A percentile compares a stretch with the other conserved stretches of the same genome.
Conservation (phyloP, 2,797 vertebrate species). For the Rhinophrynus dorsalis region DNA sequence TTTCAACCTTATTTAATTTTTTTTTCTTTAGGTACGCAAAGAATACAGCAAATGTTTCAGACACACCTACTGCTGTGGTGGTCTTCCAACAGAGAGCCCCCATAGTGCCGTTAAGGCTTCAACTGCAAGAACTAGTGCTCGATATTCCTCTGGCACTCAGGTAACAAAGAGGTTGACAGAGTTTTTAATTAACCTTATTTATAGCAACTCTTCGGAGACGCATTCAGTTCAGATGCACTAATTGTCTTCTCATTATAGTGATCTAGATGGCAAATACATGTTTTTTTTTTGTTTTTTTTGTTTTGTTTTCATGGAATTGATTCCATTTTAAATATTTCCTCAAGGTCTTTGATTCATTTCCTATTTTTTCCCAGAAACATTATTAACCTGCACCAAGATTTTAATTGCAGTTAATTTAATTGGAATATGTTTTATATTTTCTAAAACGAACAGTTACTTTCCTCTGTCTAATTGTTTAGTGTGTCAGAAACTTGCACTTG, state of each 20-base stretch:
- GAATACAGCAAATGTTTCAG: constrained; percentile 97
- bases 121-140: constrained; percentile 90
- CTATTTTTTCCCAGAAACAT: not conserved
- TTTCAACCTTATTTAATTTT: not conserved
- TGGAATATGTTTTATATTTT: not conserved
- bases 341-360: constrained; percentile 27
- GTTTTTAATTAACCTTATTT: constrained; percentile 64
- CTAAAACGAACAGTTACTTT: not conserved
- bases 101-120: constrained; percentile 94
- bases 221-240: constrained; percentile 61
- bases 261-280: constrained; percentile 53
- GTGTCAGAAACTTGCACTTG: not conserved
- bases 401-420: constrained; percentile 4
- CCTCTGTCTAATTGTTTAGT: not conserved
- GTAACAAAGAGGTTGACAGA: constrained; percentile 72
- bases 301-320: constrained; percentile 29
- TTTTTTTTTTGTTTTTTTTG: constrained; percentile 36
- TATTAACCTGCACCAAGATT: not conserved
- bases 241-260: constrained; percentile 60
- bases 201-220: constrained; percentile 62
- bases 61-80: constrained; percentile 93
- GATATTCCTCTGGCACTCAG: constrained; percentile 98
- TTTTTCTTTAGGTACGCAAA: constrained; percentile 84
- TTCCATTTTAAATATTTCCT: constrained; percentile 50
- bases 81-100: constrained; percentile 90